Evolutionary conservation across 2,797 vertebrate genomes (phyloP).

Genomic region (Alfaro cultratus): DNA sequence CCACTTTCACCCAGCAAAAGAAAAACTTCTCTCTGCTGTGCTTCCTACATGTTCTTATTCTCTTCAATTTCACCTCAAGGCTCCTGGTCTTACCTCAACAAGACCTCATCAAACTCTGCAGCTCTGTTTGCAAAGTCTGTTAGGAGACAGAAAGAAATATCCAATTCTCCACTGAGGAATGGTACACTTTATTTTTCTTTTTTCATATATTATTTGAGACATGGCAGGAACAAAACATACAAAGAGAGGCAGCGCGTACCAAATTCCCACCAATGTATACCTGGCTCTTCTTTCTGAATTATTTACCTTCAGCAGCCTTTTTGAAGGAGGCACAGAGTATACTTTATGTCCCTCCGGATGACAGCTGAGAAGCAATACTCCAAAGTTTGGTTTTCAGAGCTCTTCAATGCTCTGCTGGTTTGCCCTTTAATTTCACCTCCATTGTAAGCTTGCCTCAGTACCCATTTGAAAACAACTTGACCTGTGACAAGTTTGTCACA

Average conservation of each 20-base stretch:
- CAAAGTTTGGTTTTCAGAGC: conserved; percentile 63
- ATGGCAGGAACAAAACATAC: conserved; percentile 60
- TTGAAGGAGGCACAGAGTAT: conserved; percentile 58
- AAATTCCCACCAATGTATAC: conserved; percentile 61
- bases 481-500: conserved; percentile 61
- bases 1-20: conserved; percentile 15
- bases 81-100: conserved; percentile 54
- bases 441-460: conserved; percentile 54
- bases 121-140: conserved; percentile 70
- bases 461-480: conserved; percentile 73
- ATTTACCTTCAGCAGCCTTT: conserved; percentile 65
- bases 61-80: conserved; percentile 66
- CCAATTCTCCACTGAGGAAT: conserved; percentile 60
- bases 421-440: conserved; percentile 75
- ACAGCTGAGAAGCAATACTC: conserved; percentile 66
- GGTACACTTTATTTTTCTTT: conserved; percentile 22
- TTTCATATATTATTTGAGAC: conserved; percentile 70
- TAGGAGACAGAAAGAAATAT: conserved; percentile 58
- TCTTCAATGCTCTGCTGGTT: conserved; percentile 68
- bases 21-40: conserved; percentile 37
- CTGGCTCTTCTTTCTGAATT: conserved; percentile 67
- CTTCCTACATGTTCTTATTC: conserved; percentile 54
- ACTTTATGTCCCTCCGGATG: conserved; percentile 65
- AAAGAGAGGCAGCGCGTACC: conserved; percentile 50
- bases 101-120: conserved; percentile 68